phyloP scores from a whole-genome alignment of 1,140 invertebrate genomes.

The Zeugodacus cucurbitae region DNA sequence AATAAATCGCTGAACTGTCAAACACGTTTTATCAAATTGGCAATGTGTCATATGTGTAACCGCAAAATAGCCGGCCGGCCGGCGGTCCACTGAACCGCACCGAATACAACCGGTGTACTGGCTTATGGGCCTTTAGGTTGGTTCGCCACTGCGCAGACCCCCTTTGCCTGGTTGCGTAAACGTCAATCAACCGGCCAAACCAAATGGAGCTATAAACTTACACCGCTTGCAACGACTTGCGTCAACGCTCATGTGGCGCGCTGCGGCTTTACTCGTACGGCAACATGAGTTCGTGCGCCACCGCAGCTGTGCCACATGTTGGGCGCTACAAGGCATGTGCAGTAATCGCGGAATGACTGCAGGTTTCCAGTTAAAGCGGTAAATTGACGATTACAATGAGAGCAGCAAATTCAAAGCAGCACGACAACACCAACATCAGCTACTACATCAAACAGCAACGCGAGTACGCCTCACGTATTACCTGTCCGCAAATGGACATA shows the following conservation, averaged over 20 bases:
- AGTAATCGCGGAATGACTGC: not conserved
- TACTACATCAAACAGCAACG: not conserved
- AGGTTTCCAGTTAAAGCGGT: slow-evolving; percentile 21
- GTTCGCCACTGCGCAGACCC: not conserved
- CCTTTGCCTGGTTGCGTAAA: not conserved
- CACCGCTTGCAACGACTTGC: not conserved
- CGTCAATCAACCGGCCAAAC: slow-evolving; percentile 6
- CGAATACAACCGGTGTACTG: not conserved
- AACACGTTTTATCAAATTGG: slow-evolving; percentile 28
- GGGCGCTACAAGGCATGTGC: not conserved
- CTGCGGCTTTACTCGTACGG: not conserved
- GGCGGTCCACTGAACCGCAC: not conserved
- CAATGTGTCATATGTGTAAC: not conserved
- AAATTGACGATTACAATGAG: slow-evolving; percentile 6
- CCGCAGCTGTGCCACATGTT: not conserved
- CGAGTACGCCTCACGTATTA: not conserved
- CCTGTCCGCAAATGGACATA: not conserved
- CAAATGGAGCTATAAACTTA: not conserved
- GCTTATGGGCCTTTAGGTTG: not conserved
- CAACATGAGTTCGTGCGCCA: not conserved
- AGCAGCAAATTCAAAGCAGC: not conserved
- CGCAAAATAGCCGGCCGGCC: slow-evolving; percentile 9
- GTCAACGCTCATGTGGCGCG: not conserved
- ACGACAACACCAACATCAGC: not conserved
- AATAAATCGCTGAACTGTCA: slow-evolving; percentile 33